Evolutionary conservation across 1,140 invertebrate species (phyloP), one percentile per base, ranked within the genome.

Genomic region (Heterodera carotae): DNA sequence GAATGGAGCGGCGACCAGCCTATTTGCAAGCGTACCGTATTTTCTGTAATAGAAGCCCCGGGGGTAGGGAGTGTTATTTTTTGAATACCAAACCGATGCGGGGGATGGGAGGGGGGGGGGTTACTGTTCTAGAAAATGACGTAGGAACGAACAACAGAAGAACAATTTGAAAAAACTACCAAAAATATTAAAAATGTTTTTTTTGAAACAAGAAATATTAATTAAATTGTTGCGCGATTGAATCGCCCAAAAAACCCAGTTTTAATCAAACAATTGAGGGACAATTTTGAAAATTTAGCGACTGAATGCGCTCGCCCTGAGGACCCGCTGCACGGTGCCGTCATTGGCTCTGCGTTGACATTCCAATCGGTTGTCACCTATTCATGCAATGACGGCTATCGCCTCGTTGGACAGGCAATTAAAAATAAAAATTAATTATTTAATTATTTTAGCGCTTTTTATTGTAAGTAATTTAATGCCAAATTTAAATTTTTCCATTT

Each of bases 311-410:
- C 80, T 18, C 31, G 86, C 31, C 85, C 85, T 15, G 72, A 80
- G 0, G 86, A 88, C 62, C 85, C 85, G 15, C 76, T 87, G 1
- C 86, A 87, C 72, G 31, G 93, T 95, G 5, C 93, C 92, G 43
- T 97, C 95, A 84, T 92, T 93, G 81, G 64, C 89, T 94, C 93
- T 0, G 94, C 94, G n/a, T 92, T 93, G 81, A 93, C 93, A 2
- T 98, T 95, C 91, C 85, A 87, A 69, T 87, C 83, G 8, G 78
- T 80, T 7, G 93, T 97, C 2, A 93, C 92, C 18, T 97, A 97
- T 84, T 92, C 94, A 75, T 99, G 96, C 86, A 92, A 93, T 22
- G 93, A 94, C 69, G 94, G 94, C 0, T 97, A 94, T 88, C 94
- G 97, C 88, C 90, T 98, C n/a, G 91, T 94, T 1, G 95, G 95